Percentiles rank a stretch among this genome's conserved stretches.
phyloP scores from a whole-genome alignment of 1,140 invertebrate genomes.

The Micrasema longulum region DNA sequence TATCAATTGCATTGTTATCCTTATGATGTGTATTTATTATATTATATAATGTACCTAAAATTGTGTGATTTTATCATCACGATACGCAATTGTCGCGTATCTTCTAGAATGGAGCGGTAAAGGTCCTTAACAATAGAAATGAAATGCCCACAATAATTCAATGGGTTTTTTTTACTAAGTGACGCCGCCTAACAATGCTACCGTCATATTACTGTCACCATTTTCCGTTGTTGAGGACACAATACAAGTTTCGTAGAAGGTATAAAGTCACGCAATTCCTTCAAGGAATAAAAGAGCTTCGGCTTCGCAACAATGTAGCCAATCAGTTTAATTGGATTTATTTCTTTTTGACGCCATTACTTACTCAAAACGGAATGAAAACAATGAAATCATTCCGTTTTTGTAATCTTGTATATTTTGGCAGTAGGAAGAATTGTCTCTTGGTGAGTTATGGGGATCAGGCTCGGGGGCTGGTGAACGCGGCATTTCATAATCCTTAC shows the following conservation, averaged over 20 bases:
- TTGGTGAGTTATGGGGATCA: no score
- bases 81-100: constrained; percentile 18
- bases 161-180: constrained; percentile 15
- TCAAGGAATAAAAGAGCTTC: neutral
- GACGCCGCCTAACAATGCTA: constrained; percentile 17
- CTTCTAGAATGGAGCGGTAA: constrained; percentile 9
- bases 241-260: constrained; percentile 2
- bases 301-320: constrained; percentile 5
- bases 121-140: constrained; percentile 27
- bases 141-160: constrained; percentile 31
- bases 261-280: constrained; percentile 1
- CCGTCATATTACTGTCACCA: constrained; percentile 28
- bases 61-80: constrained; percentile 9
- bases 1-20: no score
- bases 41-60: no score
- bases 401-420: neutral
- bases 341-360: constrained; percentile 2
- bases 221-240: constrained; percentile 1
- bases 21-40: no score
- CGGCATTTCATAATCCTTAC: constrained; percentile 6
- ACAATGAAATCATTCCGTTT: no score
- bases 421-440: neutral
- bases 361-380: neutral
- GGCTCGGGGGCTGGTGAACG: no score
- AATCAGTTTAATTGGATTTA: constrained; percentile 19